phyloP scores from a whole-genome alignment of 2,797 vertebrate species.

The Pseudochirops cupreus region DNA sequence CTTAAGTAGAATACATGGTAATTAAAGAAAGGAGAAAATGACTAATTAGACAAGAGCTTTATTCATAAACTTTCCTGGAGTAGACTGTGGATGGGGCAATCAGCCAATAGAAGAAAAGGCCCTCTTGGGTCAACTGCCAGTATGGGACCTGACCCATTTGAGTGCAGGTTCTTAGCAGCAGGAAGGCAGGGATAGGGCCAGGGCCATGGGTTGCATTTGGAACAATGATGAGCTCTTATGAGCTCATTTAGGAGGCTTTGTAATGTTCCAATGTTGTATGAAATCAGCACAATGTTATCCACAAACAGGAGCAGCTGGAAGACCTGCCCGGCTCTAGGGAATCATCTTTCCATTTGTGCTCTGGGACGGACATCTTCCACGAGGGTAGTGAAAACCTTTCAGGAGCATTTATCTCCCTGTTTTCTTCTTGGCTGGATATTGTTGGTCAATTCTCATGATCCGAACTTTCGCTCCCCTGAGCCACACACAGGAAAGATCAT shows the following conservation, averaged over 20 bases:
- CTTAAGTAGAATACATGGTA: background rate
- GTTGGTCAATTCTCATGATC: background rate
- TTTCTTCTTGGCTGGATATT: background rate
- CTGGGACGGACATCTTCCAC: background rate
- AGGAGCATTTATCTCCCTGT: background rate
- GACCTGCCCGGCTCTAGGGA: background rate
- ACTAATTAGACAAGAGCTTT: background rate
- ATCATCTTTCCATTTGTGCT: background rate
- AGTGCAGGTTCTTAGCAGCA: background rate
- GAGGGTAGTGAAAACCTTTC: background rate
- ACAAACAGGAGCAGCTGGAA: background rate
- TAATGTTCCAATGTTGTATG: background rate
- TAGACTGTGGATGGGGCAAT: background rate
- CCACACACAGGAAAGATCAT: background rate
- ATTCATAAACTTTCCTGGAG: background rate
- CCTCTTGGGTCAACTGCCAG: background rate
- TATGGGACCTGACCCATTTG: background rate
- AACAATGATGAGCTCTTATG: background rate
- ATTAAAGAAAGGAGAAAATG: background rate
- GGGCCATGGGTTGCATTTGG: background rate
- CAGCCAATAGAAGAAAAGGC: background rate
- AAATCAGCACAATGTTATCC: background rate
- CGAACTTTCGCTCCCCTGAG: background rate
- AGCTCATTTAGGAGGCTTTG: background rate
- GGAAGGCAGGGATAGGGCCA: background rate